These are phyloP conservation scores for Hyposoter didymator DNA, from an alignment of 2,888 invertebrate species.

Conservation along the genomic window DNA sequence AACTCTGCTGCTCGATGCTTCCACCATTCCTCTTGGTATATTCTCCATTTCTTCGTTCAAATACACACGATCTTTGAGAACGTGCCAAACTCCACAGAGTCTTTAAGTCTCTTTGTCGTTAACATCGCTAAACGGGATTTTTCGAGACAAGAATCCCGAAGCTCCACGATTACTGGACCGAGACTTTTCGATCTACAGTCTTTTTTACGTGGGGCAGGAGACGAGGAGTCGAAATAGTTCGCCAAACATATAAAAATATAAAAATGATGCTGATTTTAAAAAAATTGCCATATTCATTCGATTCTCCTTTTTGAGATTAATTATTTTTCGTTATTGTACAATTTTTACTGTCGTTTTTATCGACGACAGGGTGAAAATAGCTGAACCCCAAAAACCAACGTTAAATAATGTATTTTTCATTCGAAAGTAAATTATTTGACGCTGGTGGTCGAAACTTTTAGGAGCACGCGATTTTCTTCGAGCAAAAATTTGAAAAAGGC, in stretches of 20 bases:
- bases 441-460: too few relatives aligned
- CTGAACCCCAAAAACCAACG: background rate
- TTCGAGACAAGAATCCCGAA: constrained; percentile 8
- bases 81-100: constrained; percentile 49
- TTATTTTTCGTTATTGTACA: background rate
- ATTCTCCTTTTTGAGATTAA: background rate
- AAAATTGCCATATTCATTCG: background rate
- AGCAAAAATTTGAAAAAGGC: background rate
- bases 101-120: constrained; percentile 30
- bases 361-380: background rate
- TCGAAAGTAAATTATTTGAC: too few relatives aligned
- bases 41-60: constrained; percentile 9
- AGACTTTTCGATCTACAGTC: background rate
- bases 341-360: background rate
- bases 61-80: constrained; percentile 31
- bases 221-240: background rate
- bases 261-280: background rate
- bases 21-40: constrained; percentile 8
- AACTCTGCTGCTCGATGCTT: constrained; percentile 12
- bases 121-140: constrained; percentile 30
- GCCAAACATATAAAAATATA: background rate
- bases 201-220: background rate
- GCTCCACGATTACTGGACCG: background rate
- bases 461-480: background rate
- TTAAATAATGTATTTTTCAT: background rate